A percentile compares a stretch with the other conserved stretches of the same genome.
Conservation (phyloP, 2,113 vertebrate genomes). For the Ivindomyrus marchei region DNA sequence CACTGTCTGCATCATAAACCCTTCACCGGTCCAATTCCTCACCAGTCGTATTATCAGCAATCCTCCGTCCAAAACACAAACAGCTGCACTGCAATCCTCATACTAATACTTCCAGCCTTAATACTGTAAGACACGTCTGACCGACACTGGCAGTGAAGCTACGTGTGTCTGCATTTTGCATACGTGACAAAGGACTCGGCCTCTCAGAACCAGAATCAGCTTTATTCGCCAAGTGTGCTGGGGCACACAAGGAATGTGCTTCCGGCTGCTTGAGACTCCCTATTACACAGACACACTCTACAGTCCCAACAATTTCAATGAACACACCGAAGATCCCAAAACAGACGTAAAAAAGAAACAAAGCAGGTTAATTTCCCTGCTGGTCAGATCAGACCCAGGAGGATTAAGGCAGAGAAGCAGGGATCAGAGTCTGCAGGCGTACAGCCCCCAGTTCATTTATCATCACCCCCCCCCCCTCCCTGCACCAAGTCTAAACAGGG, state of each 20-base stretch:
- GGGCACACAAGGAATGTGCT: too few species aligned
- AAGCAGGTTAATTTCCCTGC: background rate
- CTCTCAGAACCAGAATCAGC: background rate
- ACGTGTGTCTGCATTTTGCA: background rate
- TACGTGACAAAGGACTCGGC: background rate
- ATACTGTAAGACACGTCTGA: background rate
- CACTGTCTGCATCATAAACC: background rate
- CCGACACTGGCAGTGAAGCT: background rate
- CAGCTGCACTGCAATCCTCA: background rate
- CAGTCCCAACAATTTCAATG: background rate
- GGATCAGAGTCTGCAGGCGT: background rate
- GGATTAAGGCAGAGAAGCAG: background rate
- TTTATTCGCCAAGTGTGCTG: too few species aligned
- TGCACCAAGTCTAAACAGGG: background rate
- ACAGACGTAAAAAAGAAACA: background rate
- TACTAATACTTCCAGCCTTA: background rate
- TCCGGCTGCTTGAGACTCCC: too few species aligned
- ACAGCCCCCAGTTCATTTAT: background rate
- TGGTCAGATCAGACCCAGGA: background rate
- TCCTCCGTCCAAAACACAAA: background rate
- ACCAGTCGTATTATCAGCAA: background rate
- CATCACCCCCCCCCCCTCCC: background rate
- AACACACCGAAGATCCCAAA: background rate
- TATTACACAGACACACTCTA: background rate
- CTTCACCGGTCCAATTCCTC: background rate